phyloP scores from a whole-genome alignment of 1,140 invertebrate genomes.

The Hypothenemus hampei region DNA sequence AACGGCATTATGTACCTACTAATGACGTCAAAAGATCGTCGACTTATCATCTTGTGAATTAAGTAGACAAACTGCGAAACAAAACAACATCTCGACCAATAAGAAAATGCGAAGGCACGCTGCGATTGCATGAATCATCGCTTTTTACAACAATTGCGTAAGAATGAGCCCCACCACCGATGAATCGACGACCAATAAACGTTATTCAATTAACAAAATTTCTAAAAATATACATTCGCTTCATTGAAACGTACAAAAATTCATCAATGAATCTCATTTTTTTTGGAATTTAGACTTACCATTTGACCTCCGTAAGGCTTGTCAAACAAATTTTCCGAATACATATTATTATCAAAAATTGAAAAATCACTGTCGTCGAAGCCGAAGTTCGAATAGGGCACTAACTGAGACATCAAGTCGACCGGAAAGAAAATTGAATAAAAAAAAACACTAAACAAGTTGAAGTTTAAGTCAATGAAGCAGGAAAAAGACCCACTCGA shows the following conservation, averaged over 20 bases:
- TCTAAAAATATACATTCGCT: slow-evolving; percentile 19
- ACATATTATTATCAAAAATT: slow-evolving; percentile 32
- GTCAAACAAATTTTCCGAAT: slow-evolving; percentile 29
- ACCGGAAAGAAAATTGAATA: slow-evolving; percentile 15
- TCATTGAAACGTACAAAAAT: slow-evolving; percentile 3
- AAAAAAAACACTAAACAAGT: slow-evolving; percentile 14
- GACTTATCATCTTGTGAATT: not conserved
- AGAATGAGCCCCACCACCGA: too few relatives aligned
- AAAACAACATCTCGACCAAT: not conserved
- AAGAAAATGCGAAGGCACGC: slow-evolving; percentile 1
- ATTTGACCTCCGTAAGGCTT: slow-evolving; percentile 34
- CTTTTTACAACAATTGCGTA: slow-evolving; percentile 20
- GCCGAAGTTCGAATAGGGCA: slow-evolving; percentile 43
- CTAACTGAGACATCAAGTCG: slow-evolving; percentile 43
- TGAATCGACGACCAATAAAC: slow-evolving; percentile 10
- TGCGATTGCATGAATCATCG: slow-evolving; percentile 9
- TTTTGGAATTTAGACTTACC: slow-evolving; percentile 31
- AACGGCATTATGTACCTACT: too few relatives aligned
- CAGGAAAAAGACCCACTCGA: slow-evolving; percentile 10
- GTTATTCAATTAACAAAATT: slow-evolving; percentile 18
- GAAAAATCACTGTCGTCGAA: slow-evolving; percentile 36
- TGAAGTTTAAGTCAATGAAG: slow-evolving; percentile 9
- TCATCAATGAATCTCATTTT: not conserved
- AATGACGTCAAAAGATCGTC: not conserved
- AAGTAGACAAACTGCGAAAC: not conserved